Conservation (phyloP, 53 echinoderm and acorn worm genomes). For the Pentamera pediparva region DNA sequence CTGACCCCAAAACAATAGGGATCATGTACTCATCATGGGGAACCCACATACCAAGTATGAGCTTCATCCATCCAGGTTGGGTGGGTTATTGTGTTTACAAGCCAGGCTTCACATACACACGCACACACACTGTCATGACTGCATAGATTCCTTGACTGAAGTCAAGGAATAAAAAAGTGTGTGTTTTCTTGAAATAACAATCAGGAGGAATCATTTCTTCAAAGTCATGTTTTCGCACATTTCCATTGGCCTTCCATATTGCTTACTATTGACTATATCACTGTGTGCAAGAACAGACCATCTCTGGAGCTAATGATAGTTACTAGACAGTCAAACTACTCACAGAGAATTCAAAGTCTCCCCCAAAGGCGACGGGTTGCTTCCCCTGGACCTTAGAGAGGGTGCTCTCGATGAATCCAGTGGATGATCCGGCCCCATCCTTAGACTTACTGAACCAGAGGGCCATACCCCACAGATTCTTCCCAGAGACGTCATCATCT, state of each 20-base stretch:
- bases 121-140: background rate
- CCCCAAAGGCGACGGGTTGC: background rate
- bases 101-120: background rate
- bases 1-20: background rate
- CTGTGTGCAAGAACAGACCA: too few species aligned
- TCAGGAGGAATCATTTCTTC: too few species aligned
- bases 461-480: slow-evolving; percentile 1
- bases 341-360: slow-evolving; percentile 18
- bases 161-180: too few species aligned
- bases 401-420: background rate
- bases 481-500: background rate
- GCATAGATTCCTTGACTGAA: too few species aligned
- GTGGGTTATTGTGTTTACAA: background rate
- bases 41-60: background rate
- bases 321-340: too few species aligned
- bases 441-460: slow-evolving; percentile 22
- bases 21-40: background rate
- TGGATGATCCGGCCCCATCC: slow-evolving; percentile 8
- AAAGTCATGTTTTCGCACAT: too few species aligned
- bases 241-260: too few species aligned
- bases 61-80: too few species aligned
- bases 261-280: too few species aligned
- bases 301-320: too few species aligned
- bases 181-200: too few species aligned
- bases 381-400: background rate